Base-by-base conservation (phyloP, 2,113 vertebrate species). In the Alexandromys fortis region DNA sequence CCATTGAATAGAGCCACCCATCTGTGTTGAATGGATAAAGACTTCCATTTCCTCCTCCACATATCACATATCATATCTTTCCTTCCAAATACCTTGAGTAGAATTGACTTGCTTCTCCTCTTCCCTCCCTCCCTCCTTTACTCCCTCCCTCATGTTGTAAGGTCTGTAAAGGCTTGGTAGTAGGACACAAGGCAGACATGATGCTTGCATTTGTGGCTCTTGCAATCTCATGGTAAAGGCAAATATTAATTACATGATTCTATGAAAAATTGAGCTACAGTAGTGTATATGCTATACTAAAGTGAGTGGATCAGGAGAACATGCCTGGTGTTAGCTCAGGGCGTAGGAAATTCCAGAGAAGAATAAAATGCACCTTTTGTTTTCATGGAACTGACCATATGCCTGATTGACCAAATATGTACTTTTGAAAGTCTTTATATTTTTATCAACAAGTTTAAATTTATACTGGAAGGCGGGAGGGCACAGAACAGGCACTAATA, bases 231-330 rank as follows among this genome's bases (percentile, higher is more conserved):
- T 63, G 49, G 63, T 42, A 92, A 94, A 96, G 70, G 11, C 35
- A 72, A 88, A 93, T 95, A 85, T 52, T 91, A 79, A 95, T 79
- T 49, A 26, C 35, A 70, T 10, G 77, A 35, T 70, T 52, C 67
- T 49, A 42, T 0, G 42, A 65, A 88, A 87, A 92, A 94, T 78
- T 83, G 47, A 81, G 78, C 61, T 89, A 22, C 33, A 67, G 42
- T 68, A 24, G 63, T 67, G 28, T 52, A n/a, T 83, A 61, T 72
- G 47, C 47, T 68, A 65, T 49, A 75, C 6, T 55, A 95, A 93
- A 86, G 42, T 42, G 82, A 94, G 19, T 61, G 26, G 38, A 47
- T 91, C 38, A 28, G 82, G 42, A 92, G 67, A 78, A 7, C 24
- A 7, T 81, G 61, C 38, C 33, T 0, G 3, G 70, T 75, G n/a